phyloP scores from a whole-genome alignment of 2,113 vertebrate species.

The Cephalopholis sonnerati region DNA sequence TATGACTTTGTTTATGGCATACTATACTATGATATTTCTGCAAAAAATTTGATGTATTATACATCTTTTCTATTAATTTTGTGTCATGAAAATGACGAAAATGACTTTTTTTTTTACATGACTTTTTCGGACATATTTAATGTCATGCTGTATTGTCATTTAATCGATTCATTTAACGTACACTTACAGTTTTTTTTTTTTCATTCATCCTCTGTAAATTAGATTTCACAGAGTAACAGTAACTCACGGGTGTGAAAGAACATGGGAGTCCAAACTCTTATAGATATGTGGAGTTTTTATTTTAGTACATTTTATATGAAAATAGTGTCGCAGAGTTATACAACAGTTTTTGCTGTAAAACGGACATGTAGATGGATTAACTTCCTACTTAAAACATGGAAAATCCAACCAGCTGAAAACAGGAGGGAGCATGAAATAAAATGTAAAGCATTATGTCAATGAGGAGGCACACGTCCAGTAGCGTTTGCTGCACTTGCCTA shows the following conservation, averaged over 20 bases:
- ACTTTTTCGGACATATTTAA: too few relatives aligned
- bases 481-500: constrained; percentile 53
- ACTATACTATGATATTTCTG: too few relatives aligned
- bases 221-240: background rate
- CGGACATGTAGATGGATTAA: constrained; percentile 44
- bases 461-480: constrained; percentile 38
- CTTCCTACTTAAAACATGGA: constrained; percentile 43
- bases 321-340: constrained; percentile 79
- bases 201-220: background rate
- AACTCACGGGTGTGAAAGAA: background rate
- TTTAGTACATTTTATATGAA: constrained; percentile 81
- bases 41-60: too few relatives aligned
- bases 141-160: too few relatives aligned
- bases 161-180: too few relatives aligned
- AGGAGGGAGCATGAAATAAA: constrained; percentile 38
- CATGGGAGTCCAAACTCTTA: constrained; percentile 27
- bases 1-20: too few relatives aligned
- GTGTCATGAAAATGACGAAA: too few relatives aligned
- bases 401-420: constrained; percentile 48
- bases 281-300: constrained; percentile 75
- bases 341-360: constrained; percentile 79
- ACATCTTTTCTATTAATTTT: too few relatives aligned
- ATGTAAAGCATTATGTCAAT: constrained; percentile 16
- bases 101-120: too few relatives aligned
- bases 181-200: too few relatives aligned